These are phyloP conservation scores for Callospermophilus lateralis DNA, from an alignment of 2,113 vertebrate genomes.

Conservation along the genomic window DNA sequence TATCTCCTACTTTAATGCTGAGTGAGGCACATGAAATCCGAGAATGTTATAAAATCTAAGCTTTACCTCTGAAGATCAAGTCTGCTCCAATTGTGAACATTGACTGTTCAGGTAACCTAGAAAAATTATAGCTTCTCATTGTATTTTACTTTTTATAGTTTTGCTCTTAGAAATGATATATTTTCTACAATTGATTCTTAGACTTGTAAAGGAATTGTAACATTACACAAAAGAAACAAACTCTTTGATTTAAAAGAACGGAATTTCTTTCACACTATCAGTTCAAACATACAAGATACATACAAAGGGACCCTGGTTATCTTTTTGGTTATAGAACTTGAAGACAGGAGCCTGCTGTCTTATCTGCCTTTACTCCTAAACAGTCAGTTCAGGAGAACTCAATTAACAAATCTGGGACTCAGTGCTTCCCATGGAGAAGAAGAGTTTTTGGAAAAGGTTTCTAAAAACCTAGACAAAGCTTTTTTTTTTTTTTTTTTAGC, in stretches of 20 bases:
- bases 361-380: neutral
- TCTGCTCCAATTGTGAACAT: neutral
- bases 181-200: constrained; percentile 47
- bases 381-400: constrained; percentile 9
- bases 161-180: constrained; percentile 6
- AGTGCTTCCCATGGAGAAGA: neutral
- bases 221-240: constrained; percentile 48
- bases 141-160: constrained; percentile 45
- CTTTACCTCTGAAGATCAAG: neutral
- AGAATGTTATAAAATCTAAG: neutral
- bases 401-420: constrained; percentile 20
- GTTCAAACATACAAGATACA: neutral
- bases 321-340: neutral
- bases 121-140: neutral
- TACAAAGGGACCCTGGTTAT: neutral
- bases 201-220: neutral
- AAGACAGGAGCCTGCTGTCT: neutral
- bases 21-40: neutral
- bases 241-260: constrained; percentile 54
- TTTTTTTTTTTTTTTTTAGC: neutral
- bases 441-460: neutral
- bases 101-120: constrained; percentile 1
- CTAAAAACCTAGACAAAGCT: neutral
- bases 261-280: constrained; percentile 6
- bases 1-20: neutral